Percentiles rank a stretch among this genome's conserved stretches.
These are phyloP conservation scores for Coranthus polyacanthus DNA, from an alignment of 2,797 vertebrate genomes.

Conservation along the genomic window DNA sequence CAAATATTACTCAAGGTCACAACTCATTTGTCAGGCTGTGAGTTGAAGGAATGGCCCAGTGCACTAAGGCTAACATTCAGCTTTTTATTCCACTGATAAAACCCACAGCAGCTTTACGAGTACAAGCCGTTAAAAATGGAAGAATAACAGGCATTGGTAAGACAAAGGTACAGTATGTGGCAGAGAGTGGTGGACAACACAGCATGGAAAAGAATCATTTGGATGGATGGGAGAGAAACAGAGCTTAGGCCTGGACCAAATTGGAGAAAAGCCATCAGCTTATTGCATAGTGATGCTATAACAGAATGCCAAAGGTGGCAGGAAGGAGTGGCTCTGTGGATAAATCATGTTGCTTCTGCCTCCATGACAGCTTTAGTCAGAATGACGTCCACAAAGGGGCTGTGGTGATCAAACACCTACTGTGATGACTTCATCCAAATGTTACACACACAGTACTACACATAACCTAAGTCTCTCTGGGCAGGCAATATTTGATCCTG, in stretches of 20 bases:
- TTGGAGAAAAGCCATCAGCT: slow-evolving; percentile 77
- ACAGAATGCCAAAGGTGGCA: slow-evolving; percentile 74
- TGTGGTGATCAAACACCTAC: slow-evolving; percentile 74
- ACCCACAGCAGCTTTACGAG: slow-evolving; percentile 75
- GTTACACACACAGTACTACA: slow-evolving; percentile 64
- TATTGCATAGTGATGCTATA: slow-evolving; percentile 76
- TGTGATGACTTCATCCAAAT: slow-evolving; percentile 82
- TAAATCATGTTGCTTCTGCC: slow-evolving; percentile 75
- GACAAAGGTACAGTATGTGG: slow-evolving; percentile 46
- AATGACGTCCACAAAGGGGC: slow-evolving; percentile 77
- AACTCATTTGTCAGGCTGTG: slow-evolving; percentile 85
- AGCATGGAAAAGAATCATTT: slow-evolving; percentile 52
- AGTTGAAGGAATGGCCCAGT: slow-evolving; percentile 79
- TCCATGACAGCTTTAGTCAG: slow-evolving; percentile 77
- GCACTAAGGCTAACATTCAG: slow-evolving; percentile 79
- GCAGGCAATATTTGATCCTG: slow-evolving; percentile 75
- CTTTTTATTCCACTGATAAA: slow-evolving; percentile 81
- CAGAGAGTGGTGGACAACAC: slow-evolving; percentile 46
- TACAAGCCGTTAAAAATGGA: slow-evolving; percentile 75
- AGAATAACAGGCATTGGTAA: slow-evolving; percentile 64
- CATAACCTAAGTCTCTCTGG: slow-evolving; percentile 62
- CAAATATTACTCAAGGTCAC: slow-evolving; percentile 87
- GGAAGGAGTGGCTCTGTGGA: slow-evolving; percentile 73
- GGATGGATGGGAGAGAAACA: slow-evolving; percentile 21
- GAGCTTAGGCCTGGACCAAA: slow-evolving; percentile 43